These are phyloP conservation scores for Ferrisia virgata DNA, from an alignment of 2,888 invertebrate species.

Conservation along the genomic window DNA sequence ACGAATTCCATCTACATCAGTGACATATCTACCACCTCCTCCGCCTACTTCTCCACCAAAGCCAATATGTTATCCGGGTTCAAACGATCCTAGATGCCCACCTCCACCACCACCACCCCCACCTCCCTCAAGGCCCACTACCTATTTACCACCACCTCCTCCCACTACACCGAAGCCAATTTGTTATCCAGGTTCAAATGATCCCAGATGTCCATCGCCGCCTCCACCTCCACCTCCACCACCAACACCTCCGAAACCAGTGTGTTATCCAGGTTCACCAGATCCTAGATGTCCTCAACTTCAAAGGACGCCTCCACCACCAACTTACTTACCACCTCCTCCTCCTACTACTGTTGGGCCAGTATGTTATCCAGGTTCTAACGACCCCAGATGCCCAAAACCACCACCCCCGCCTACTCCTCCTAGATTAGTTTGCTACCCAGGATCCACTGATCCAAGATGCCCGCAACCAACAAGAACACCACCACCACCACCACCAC, in stretches of 20 bases:
- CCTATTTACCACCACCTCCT: conserved; percentile 52
- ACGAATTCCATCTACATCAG: conserved; percentile 51
- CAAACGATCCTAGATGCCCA: conserved; percentile 43
- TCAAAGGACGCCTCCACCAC: conserved; percentile 50
- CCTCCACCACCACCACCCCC: conserved; percentile 48
- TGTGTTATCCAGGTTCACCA: conserved; percentile 49
- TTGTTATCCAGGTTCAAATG: conserved; percentile 53
- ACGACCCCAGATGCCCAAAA: conserved; percentile 51
- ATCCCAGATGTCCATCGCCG: conserved; percentile 51
- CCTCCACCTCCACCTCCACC: conserved; percentile 48
- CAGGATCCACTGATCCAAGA: conserved; percentile 56
- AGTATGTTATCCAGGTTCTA: conserved; percentile 52
- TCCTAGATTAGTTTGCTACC: conserved; percentile 53
- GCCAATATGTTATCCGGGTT: conserved; percentile 51
- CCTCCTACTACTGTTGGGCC: conserved; percentile 48
- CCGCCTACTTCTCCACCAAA: conserved; percentile 50
- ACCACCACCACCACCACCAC: conserved; percentile 45
- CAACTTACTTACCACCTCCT: not conserved
- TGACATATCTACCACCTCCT: conserved; percentile 52
- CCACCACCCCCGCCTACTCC: conserved; percentile 48
- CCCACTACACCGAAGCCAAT: conserved; percentile 46
- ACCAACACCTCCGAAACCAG: conserved; percentile 52
- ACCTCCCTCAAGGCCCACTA: conserved; percentile 51
- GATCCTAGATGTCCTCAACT: conserved; percentile 51
- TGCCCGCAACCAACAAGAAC: conserved; percentile 51